Evolutionary conservation across 2,113 vertebrate species (phyloP), one percentile per base, ranked within the genome.

Genomic region (Formicarius rufipectus): DNA sequence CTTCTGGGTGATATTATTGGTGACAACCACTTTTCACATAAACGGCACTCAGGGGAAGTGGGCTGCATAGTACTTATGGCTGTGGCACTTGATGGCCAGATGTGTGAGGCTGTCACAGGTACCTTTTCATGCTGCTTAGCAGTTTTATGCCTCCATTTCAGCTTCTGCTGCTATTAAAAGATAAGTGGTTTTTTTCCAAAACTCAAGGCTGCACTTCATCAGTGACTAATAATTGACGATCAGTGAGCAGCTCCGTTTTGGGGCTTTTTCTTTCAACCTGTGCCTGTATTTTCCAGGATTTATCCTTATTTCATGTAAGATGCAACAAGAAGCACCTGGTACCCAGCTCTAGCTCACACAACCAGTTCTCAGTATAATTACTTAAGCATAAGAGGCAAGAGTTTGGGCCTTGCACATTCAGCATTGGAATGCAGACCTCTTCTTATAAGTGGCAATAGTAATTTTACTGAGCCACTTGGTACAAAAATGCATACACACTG

Each of bases 81-180:
- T 53, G 1, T 15, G 20, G 23, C 44, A 37, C 45, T 49, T 45
- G 39, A 25, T 1, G 8, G 62, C 0, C 2, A 45, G 67, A 42
- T 30, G 17, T 42, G 56, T 1, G 2, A 78, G 33, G 23, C 30
- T 53, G 24, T 74, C 27, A n/a, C 16, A 49, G n/a, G 37, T 81
- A 19, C 18, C n/a, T 40, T 90, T 14, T 30, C 40, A 40, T 27
- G 4, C n/a, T 74, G 18, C 6, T 31, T 35, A 23, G 37, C 14
- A 17, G 13, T 72, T 53, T 56, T 64, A 8, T 42, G 69, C 24
- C n/a, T 87, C 33, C 37, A 82, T 58, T 75, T 40, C 71, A 71
- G n/a, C 31, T 82, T 77, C 56, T 75, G n/a, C 53, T 91, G 39
- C 66, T 85, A 9, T 45, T 50, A 59, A 74, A 89, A 91, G 52